These are phyloP conservation scores for Epsilonema sp. DNA, from an alignment of 2,888 invertebrate genomes.

Conservation along the genomic window DNA sequence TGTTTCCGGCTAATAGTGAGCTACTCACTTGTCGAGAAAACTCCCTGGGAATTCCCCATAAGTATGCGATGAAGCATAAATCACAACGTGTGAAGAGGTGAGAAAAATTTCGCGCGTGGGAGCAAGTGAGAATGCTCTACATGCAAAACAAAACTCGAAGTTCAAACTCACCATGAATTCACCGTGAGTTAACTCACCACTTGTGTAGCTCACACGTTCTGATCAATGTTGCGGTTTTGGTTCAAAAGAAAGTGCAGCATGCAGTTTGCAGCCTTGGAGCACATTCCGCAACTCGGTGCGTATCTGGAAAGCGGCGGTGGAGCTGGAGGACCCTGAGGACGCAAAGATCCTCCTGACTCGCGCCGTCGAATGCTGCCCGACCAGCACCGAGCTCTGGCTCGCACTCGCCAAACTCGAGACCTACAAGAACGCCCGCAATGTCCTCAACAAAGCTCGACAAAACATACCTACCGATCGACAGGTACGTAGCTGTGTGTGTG, in stretches of 20 bases:
- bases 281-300: conserved; percentile 96
- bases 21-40: no score
- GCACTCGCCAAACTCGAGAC: conserved; percentile 55
- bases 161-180: no score
- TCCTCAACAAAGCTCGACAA: conserved; percentile 83
- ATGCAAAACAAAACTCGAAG: no score
- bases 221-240: background rate
- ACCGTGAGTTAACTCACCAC: no score
- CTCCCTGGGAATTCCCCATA: no score
- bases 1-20: no score
- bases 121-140: no score
- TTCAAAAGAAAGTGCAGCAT: background rate
- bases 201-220: no score
- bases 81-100: no score
- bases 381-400: conserved; percentile 51
- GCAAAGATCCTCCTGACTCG: conserved; percentile 79
- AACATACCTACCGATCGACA: conserved; percentile 85
- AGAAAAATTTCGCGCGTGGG: no score
- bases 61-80: no score
- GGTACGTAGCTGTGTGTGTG: conserved; percentile 1
- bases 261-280: conserved; percentile 65
- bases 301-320: conserved; percentile 94
- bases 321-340: conserved; percentile 91
- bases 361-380: conserved; percentile 95
- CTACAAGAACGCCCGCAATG: conserved; percentile 85